These are phyloP conservation scores for Selenia dentaria DNA, from an alignment of 2,888 invertebrate species.

Conservation along the genomic window DNA sequence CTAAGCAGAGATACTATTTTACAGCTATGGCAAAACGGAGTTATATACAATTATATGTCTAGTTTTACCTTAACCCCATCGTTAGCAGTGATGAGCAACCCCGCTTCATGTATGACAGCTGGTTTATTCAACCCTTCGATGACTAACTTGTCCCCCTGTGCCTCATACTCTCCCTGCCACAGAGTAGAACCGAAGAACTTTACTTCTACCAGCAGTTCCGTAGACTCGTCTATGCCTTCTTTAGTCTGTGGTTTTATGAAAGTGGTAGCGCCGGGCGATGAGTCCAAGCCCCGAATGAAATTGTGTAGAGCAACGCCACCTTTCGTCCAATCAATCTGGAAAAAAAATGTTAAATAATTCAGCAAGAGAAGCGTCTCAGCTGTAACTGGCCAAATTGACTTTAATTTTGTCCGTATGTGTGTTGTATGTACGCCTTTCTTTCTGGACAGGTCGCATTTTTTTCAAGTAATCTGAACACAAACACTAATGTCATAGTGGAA, in stretches of 20 bases:
- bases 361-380: no score
- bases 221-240: conserved; percentile 62
- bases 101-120: conserved; percentile 90
- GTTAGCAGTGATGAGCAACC: conserved; percentile 91
- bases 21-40: no score
- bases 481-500: no score
- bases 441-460: no score
- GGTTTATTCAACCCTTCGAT: conserved; percentile 86
- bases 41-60: no score
- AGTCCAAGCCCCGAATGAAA: conserved; percentile 97
- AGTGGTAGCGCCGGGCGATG: conserved; percentile 96
- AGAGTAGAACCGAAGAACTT: conserved; percentile 92
- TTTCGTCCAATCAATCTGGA: conserved; percentile 89
- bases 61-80: conserved; percentile 90
- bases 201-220: conserved; percentile 55
- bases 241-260: conserved; percentile 65
- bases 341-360: not conserved
- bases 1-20: no score
- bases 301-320: conserved; percentile 92
- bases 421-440: no score
- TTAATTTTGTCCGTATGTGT: no score
- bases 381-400: no score
- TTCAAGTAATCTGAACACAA: no score
- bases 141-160: conserved; percentile 82
- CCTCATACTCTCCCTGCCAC: conserved; percentile 84